phyloP scores from a whole-genome alignment of 64 coral and sea anemone species.

The Trachythela sp. region DNA sequence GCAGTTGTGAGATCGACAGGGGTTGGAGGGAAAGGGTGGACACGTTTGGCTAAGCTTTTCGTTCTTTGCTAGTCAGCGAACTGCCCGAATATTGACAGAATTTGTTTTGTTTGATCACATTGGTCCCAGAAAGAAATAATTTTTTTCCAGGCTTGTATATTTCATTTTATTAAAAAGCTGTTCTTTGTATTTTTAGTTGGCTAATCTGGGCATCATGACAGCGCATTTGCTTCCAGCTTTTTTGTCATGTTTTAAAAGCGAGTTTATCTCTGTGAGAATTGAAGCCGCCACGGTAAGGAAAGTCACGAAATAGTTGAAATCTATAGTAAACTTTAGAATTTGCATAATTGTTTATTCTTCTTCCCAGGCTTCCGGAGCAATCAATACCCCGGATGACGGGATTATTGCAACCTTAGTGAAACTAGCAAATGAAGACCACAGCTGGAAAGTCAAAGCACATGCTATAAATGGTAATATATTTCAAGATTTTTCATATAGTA shows the following conservation, averaged over 20 bases:
- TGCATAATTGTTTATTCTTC: no score
- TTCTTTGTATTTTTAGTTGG: conserved; percentile 41
- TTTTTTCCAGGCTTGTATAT: no score
- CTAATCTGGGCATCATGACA: conserved; percentile 93
- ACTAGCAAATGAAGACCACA: conserved; percentile 71
- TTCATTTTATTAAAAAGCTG: no score
- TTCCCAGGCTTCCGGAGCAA: conserved; percentile 54
- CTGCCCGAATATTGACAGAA: no score
- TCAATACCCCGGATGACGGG: conserved; percentile 72
- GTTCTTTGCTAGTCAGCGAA: no score
- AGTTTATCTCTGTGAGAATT: conserved; percentile 84
- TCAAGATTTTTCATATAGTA: no score
- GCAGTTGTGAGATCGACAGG: no score
- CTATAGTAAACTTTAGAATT: neutral
- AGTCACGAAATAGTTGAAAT: neutral
- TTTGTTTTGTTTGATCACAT: no score
- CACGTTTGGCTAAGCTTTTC: no score
- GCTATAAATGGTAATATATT: conserved; percentile 74
- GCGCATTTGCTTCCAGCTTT: conserved; percentile 80
- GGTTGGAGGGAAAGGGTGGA: no score
- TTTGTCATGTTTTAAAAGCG: conserved; percentile 67
- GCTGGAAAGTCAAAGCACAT: conserved; percentile 97
- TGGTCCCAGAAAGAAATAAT: no score
- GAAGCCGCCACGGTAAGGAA: conserved; percentile 77
- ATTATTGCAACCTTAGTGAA: conserved; percentile 50